Percentiles rank a stretch among this genome's conserved stretches.
phyloP scores from a whole-genome alignment of 2,113 vertebrate species.

The Menidia beryllina region DNA sequence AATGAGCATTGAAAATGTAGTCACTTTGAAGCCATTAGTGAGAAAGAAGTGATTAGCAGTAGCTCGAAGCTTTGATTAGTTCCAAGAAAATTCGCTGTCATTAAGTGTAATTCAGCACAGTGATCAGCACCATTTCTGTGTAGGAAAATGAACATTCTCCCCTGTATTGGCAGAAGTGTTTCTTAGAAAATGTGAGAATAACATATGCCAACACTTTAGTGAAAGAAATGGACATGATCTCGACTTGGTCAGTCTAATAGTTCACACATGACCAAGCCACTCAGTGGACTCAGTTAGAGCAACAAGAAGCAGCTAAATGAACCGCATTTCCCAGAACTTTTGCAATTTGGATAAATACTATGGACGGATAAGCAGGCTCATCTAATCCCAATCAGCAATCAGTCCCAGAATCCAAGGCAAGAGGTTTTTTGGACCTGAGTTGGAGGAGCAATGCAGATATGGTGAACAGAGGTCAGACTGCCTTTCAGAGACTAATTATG shows the following conservation, averaged over 20 bases:
- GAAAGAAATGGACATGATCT: too few species aligned
- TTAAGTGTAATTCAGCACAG: background rate
- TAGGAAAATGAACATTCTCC: too few species aligned
- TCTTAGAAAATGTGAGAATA: too few species aligned
- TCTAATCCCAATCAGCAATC: slow-evolving; percentile 5
- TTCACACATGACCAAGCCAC: slow-evolving; percentile 5
- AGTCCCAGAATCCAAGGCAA: background rate
- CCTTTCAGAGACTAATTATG: slow-evolving; percentile 61
- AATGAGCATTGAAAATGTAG: background rate
- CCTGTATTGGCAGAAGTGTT: too few species aligned
- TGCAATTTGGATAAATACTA: background rate
- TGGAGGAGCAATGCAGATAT: slow-evolving; percentile 44
- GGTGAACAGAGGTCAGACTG: slow-evolving; percentile 51
- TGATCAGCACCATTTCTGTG: too few species aligned
- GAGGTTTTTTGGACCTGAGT: slow-evolving; percentile 19
- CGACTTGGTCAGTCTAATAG: background rate
- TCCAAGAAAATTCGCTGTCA: background rate
- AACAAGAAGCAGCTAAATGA: slow-evolving; percentile 2
- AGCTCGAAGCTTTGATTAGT: background rate
- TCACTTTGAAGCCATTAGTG: background rate
- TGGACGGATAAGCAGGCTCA: background rate
- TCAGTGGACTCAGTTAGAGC: too few species aligned
- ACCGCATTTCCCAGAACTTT: slow-evolving; percentile 10
- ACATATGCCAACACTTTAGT: too few species aligned
- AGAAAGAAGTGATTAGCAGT: background rate